A percentile compares a stretch with the other conserved stretches of the same genome.
These are phyloP conservation scores for Cyphomyrmex costatus DNA, from an alignment of 1,140 invertebrate genomes.

Conservation along the genomic window DNA sequence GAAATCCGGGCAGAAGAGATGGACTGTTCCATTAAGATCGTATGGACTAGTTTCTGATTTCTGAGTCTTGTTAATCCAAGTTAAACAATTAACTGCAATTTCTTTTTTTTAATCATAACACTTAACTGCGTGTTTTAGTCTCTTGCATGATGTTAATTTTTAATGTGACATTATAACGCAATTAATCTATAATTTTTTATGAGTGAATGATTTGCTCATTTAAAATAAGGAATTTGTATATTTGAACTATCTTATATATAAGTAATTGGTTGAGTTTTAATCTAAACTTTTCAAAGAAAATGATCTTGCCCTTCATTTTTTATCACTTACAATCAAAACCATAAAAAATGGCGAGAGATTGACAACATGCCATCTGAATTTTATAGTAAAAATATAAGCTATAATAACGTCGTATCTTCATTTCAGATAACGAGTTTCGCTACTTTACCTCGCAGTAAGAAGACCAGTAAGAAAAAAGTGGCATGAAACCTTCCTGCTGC, in stretches of 20 bases:
- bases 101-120: slow-evolving; percentile 39
- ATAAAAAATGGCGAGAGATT: slow-evolving; percentile 39
- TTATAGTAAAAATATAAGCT: not conserved
- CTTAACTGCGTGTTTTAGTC: slow-evolving; percentile 56
- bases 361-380: not conserved
- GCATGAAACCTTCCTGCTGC: slow-evolving; percentile 82
- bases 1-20: slow-evolving; percentile 61
- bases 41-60: slow-evolving; percentile 71
- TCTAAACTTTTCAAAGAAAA: slow-evolving; percentile 5
- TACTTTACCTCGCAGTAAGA: slow-evolving; percentile 88
- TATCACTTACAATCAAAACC: not conserved
- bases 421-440: slow-evolving; percentile 88
- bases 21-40: slow-evolving; percentile 70
- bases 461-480: slow-evolving; percentile 86
- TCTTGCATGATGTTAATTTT: slow-evolving; percentile 28
- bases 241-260: not conserved
- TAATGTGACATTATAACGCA: slow-evolving; percentile 6
- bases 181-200: slow-evolving; percentile 28
- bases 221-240: not conserved
- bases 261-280: not conserved
- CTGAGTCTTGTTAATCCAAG: slow-evolving; percentile 37
- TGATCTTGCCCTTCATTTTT: not conserved
- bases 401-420: slow-evolving; percentile 45
- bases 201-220: not conserved
- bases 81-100: slow-evolving; percentile 48